Evolutionary conservation across 2,113 vertebrate genomes (phyloP).

Genomic region (Entelurus aequoreus): DNA sequence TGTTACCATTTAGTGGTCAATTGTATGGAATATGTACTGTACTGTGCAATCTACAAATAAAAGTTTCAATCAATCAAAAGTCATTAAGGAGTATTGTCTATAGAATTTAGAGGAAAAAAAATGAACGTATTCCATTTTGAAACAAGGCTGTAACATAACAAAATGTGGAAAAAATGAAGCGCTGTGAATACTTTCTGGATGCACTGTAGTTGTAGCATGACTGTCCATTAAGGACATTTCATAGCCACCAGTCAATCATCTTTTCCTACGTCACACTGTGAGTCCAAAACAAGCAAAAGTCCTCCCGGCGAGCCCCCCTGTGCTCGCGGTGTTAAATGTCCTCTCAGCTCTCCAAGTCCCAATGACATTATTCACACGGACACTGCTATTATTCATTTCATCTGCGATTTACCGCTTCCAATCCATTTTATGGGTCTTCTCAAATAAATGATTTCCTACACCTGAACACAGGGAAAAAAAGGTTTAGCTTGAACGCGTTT

Average conservation of each 20-base stretch:
- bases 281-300: conserved; percentile 6
- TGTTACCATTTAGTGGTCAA: no score
- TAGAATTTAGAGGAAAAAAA: no score
- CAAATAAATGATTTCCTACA: not conserved
- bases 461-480: not conserved
- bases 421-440: conserved; percentile 2
- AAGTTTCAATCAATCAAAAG: no score
- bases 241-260: conserved; percentile 3
- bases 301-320: not conserved
- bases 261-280: not conserved
- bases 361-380: conserved; percentile 7
- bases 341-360: not conserved
- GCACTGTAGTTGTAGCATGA: not conserved
- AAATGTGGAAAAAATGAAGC: no score
- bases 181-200: no score
- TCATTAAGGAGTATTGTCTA: no score
- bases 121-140: no score
- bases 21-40: no score
- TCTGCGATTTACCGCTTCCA: conserved; percentile 1
- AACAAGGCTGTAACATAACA: no score
- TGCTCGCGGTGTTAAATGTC: conserved; percentile 4
- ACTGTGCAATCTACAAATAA: no score
- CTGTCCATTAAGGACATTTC: conserved; percentile 1
- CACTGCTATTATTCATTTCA: not conserved
- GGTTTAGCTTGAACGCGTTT: conserved; percentile 1